Evolutionary conservation across 2,888 invertebrate genomes (phyloP).

Genomic region (Hirtodrosophila cameraria): DNA sequence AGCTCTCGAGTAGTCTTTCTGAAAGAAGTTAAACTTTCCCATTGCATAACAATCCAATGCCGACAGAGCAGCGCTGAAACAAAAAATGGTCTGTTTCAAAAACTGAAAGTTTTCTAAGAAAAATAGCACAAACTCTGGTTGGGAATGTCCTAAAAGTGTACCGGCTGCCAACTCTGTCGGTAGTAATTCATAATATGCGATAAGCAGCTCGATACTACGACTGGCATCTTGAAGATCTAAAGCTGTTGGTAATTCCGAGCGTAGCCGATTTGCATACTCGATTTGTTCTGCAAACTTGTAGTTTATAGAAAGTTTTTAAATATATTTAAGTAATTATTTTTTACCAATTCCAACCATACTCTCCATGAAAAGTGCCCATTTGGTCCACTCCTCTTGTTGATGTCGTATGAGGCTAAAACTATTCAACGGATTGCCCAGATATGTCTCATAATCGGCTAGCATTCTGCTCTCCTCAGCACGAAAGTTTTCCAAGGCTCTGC

Average conservation of each 20-base stretch:
- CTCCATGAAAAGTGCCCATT: constrained; percentile 15
- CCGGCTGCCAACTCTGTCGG: constrained; percentile 31
- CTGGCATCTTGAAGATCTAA: constrained; percentile 31
- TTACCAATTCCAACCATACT: constrained; percentile 12
- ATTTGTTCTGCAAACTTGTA: constrained; percentile 9
- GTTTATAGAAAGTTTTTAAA: not conserved
- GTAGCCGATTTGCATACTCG: constrained; percentile 1
- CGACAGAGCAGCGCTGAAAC: constrained; percentile 17
- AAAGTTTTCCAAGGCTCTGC: constrained; percentile 20
- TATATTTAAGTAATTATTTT: not conserved
- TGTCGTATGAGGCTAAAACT: constrained; percentile 34
- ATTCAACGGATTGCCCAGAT: constrained; percentile 42
- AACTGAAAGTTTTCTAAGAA: not conserved
- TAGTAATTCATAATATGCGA: constrained; percentile 21
- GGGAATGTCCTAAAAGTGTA: constrained; percentile 2
- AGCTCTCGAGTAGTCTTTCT: constrained; percentile 1
- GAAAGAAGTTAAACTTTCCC: constrained; percentile 23
- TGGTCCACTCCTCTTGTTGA: constrained; percentile 28
- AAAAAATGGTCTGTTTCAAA: not conserved
- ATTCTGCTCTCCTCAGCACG: constrained; percentile 4
- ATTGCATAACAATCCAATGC: constrained; percentile 35
- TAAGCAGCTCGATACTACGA: constrained; percentile 24
- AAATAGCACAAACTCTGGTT: constrained; percentile 18
- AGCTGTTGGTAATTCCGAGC: constrained; percentile 26
- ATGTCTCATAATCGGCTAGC: constrained; percentile 11